These are phyloP conservation scores for Scolopax mira DNA, from an alignment of 2,113 vertebrate species.

Conservation along the genomic window DNA sequence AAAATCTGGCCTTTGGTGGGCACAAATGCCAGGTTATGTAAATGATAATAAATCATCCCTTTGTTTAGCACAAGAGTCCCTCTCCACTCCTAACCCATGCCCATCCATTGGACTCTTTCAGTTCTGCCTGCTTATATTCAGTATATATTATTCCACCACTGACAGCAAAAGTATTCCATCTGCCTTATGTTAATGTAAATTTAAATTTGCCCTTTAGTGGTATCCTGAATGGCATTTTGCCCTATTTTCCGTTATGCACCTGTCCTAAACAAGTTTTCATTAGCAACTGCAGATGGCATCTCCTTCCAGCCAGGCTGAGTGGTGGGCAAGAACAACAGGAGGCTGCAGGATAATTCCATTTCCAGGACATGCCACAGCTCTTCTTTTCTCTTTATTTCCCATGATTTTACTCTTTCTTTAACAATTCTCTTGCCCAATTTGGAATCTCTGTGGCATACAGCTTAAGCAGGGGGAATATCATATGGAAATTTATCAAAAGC, in stretches of 20 bases:
- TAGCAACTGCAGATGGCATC: constrained; percentile 55
- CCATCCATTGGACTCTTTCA: background rate
- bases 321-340: constrained; percentile 26
- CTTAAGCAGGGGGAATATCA: constrained; percentile 25
- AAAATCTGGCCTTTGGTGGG: constrained; percentile 42
- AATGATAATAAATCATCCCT: constrained; percentile 46
- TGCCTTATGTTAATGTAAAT: background rate
- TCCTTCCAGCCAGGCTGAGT: background rate
- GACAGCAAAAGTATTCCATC: constrained; percentile 30
- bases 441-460: background rate
- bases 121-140: background rate
- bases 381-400: constrained; percentile 15
- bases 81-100: background rate
- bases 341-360: constrained; percentile 18
- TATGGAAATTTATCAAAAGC: constrained; percentile 56
- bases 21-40: constrained; percentile 53
- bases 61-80: constrained; percentile 33
- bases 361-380: background rate
- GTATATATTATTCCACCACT: background rate
- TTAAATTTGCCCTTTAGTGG: constrained; percentile 40
- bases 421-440: background rate
- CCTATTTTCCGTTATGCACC: constrained; percentile 20
- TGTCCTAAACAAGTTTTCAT: constrained; percentile 61
- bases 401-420: background rate
- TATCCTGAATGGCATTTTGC: constrained; percentile 27